phyloP scores from a whole-genome alignment of 1,140 invertebrate genomes.

The Maniola jurtina region DNA sequence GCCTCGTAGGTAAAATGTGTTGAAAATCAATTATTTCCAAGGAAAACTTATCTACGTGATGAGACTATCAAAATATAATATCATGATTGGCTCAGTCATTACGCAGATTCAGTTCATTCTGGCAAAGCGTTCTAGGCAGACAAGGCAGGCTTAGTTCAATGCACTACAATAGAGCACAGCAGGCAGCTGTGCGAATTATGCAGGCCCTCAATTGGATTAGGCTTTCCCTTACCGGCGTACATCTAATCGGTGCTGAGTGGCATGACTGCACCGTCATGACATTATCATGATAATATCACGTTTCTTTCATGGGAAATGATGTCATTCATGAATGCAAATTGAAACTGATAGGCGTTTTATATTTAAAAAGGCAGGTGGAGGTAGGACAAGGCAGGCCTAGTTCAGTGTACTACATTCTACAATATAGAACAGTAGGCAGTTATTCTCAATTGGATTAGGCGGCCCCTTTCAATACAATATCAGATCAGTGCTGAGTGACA shows the following conservation, averaged over 20 bases:
- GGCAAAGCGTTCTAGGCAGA: slow-evolving; percentile 23
- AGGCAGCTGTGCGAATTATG: slow-evolving; percentile 58
- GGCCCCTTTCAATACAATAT: slow-evolving; percentile 47
- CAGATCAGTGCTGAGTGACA: slow-evolving; percentile 40
- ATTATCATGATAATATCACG: too few relatives aligned
- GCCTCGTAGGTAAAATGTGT: not conserved
- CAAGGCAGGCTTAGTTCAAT: slow-evolving; percentile 32
- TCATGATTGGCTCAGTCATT: slow-evolving; percentile 1
- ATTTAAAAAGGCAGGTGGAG: too few relatives aligned
- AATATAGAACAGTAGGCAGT: slow-evolving; percentile 33
- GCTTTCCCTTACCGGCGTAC: slow-evolving; percentile 46
- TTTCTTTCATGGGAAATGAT: too few relatives aligned
- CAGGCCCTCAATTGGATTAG: slow-evolving; percentile 66
- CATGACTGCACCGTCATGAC: slow-evolving; percentile 26
- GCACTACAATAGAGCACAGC: slow-evolving; percentile 28
- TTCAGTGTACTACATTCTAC: slow-evolving; percentile 34
- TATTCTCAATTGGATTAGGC: slow-evolving; percentile 62
- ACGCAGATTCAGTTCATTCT: slow-evolving; percentile 17
- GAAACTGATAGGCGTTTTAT: too few relatives aligned
- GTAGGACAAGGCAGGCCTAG: slow-evolving; percentile 27
- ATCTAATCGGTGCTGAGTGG: slow-evolving; percentile 49
- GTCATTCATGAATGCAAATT: too few relatives aligned
- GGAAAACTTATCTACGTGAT: not conserved
- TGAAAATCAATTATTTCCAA: too few relatives aligned
- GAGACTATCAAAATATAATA: slow-evolving; percentile 1